Evolutionary conservation across 2,797 vertebrate species (phyloP), one percentile per base, ranked within the genome.

Genomic region (Emydoidea blandingii): DNA sequence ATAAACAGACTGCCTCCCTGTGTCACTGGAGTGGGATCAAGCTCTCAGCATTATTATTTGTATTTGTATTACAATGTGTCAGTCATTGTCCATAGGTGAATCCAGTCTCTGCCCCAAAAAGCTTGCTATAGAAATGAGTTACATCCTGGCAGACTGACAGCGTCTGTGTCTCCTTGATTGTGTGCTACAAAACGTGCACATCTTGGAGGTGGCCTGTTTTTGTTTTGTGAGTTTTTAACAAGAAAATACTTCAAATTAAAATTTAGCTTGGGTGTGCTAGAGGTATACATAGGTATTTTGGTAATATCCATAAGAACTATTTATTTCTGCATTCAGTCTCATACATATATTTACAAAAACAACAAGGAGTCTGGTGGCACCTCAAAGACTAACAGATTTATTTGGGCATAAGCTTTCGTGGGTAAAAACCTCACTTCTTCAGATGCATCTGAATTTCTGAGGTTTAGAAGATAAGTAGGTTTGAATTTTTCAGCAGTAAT

Each of bases 391-490:
- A n/a, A n/a, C n/a, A n/a, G n/a, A n/a, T n/a, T n/a, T n/a, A n/a
- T n/a, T n/a, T n/a, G n/a, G n/a, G n/a, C n/a, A n/a, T n/a, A n/a
- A n/a, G n/a, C n/a, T n/a, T n/a, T n/a, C n/a, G n/a, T n/a, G n/a
- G n/a, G n/a, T 10, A n/a, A n/a, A n/a, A n/a, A n/a, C n/a, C n/a
- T n/a, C n/a, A n/a, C n/a, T n/a, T n/a, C n/a, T n/a, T n/a, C n/a
- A n/a, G n/a, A n/a, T n/a, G n/a, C n/a, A n/a, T n/a, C n/a, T n/a
- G n/a, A n/a, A n/a, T 37, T 47, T 31, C 21, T 2, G 21, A 79
- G 81, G 49, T 83, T 95, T 97, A 94, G 37, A 82, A 59, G 62
- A 89, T 59, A 92, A 86, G 34, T 95, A 92, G 91, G 81, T 85
- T 19, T 65, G 37, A 84, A 65, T 59, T 95, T 95, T 87, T 93